Conservation (phyloP, 2,888 invertebrate genomes). For the Lepeophtheirus nordmannii region DNA sequence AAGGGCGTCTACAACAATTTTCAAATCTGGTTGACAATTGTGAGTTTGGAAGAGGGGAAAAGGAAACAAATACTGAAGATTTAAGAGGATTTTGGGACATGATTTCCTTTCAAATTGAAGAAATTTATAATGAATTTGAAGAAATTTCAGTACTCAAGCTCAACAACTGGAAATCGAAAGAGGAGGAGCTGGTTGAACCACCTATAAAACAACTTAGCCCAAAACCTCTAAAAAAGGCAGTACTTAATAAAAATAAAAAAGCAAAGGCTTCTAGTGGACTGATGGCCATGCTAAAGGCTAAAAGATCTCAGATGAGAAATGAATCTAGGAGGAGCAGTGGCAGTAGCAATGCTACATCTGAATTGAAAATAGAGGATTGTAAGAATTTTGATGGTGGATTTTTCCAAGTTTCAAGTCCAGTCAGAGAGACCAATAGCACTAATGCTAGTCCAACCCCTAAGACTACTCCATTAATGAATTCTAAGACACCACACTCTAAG, state of each 20-base stretch:
- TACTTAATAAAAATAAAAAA: neutral
- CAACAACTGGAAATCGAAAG: neutral
- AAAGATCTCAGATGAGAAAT: neutral
- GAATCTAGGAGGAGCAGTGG: neutral
- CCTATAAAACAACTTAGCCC: neutral
- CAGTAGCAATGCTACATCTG: too few relatives aligned
- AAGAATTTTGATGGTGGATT: neutral
- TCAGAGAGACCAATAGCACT: neutral
- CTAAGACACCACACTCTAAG: neutral
- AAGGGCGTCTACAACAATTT: neutral
- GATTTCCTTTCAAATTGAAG: neutral
- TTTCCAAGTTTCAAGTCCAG: neutral
- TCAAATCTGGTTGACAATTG: neutral
- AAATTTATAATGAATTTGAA: neutral
- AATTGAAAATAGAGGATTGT: neutral
- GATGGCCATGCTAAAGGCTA: neutral
- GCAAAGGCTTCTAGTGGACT: neutral
- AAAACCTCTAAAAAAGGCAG: neutral
- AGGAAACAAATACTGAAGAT: neutral
- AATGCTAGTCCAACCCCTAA: neutral
- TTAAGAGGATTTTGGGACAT: neutral
- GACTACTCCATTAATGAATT: neutral
- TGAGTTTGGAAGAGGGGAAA: neutral
- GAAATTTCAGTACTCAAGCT: neutral
- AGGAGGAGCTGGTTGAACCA: neutral